Evolutionary conservation across 2,113 vertebrate species (phyloP).

Genomic region (Oenanthe oenanthe): DNA sequence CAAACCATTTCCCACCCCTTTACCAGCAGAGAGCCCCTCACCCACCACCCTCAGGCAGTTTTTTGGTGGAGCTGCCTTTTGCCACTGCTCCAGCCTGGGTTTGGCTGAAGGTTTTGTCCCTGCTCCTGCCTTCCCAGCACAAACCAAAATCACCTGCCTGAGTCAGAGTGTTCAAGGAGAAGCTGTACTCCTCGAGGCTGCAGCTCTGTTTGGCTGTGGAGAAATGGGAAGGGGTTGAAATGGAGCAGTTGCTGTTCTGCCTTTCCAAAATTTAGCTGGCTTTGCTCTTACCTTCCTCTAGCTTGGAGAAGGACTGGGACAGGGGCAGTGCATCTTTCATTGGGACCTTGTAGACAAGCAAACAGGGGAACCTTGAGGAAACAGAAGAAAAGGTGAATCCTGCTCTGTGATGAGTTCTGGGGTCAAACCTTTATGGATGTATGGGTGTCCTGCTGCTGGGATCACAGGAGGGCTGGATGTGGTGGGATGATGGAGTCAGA

Average conservation of each 20-base stretch:
- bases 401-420: not conserved
- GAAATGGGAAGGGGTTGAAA: not conserved
- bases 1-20: not conserved
- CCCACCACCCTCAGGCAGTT: not conserved
- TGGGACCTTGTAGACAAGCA: constrained; percentile 88
- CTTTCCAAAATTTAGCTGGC: not conserved
- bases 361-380: constrained; percentile 45
- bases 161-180: constrained; percentile 77
- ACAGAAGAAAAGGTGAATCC: not conserved
- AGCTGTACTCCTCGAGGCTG: constrained; percentile 76
- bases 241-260: not conserved
- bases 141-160: constrained; percentile 56
- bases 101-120: not conserved
- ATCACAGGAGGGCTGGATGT: not conserved
- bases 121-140: not conserved
- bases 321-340: constrained; percentile 87
- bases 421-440: not conserved
- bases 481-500: not conserved
- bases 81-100: not conserved
- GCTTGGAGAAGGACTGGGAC: constrained; percentile 82
- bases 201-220: constrained; percentile 70
- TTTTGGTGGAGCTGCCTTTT: not conserved
- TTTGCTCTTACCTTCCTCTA: constrained; percentile 84
- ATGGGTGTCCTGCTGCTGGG: not conserved
- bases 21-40: fast-evolving